Conservation (phyloP, 2,888 invertebrate species). For the Agrilus biguttatus region DNA sequence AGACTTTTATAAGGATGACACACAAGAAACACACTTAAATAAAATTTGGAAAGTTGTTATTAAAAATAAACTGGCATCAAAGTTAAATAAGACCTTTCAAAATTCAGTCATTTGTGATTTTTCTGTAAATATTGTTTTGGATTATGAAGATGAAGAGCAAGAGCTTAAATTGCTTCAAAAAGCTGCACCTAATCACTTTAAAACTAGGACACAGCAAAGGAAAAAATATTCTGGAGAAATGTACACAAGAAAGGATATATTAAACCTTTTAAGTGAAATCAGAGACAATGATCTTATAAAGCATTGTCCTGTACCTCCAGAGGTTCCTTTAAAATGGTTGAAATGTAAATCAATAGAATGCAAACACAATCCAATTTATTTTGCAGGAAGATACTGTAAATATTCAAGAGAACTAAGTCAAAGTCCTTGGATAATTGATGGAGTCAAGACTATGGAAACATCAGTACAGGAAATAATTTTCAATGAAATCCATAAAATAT, state of each 20-base stretch:
- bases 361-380: slow-evolving; percentile 44
- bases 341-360: slow-evolving; percentile 38
- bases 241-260: slow-evolving; percentile 52
- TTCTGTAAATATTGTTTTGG: slow-evolving; percentile 42
- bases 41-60: slow-evolving; percentile 69
- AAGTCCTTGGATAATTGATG: slow-evolving; percentile 85
- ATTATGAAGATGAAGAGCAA: slow-evolving; percentile 38
- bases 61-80: slow-evolving; percentile 41
- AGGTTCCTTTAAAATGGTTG: slow-evolving; percentile 29
- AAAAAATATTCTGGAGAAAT: slow-evolving; percentile 33
- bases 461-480: slow-evolving; percentile 86
- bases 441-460: slow-evolving; percentile 62
- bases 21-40: slow-evolving; percentile 45
- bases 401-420: slow-evolving; percentile 74
- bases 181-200: slow-evolving; percentile 34
- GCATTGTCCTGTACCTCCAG: slow-evolving; percentile 38
- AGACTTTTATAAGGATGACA: slow-evolving; percentile 29
- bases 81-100: slow-evolving; percentile 40
- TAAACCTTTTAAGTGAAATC: slow-evolving; percentile 37
- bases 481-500: slow-evolving; percentile 43
- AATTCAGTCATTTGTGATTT: slow-evolving; percentile 43
- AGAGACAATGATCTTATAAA: slow-evolving; percentile 35
- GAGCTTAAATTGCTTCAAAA: slow-evolving; percentile 20
- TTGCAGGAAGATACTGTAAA: slow-evolving; percentile 72
- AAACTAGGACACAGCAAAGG: slow-evolving; percentile 26